Conservation (phyloP, 2,113 vertebrate species). For the Athene noctua region DNA sequence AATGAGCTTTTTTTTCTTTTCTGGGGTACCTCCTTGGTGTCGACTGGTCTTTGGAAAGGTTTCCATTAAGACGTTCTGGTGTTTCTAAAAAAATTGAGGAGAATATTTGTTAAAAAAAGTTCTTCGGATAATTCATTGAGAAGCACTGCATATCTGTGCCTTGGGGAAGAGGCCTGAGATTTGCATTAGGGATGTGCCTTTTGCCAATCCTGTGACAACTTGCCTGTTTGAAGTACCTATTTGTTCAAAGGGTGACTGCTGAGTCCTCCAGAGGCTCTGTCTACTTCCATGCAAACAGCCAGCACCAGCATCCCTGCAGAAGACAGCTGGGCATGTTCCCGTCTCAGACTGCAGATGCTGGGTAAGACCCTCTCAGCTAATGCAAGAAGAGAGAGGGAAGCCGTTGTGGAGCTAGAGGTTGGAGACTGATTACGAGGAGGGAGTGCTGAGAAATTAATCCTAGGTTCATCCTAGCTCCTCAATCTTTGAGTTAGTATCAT, state of each 20-base stretch:
- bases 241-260: background rate
- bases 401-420: background rate
- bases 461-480: background rate
- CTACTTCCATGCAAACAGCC: background rate
- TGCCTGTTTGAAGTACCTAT: background rate
- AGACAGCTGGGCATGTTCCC: background rate
- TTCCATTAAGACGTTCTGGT: background rate
- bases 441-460: background rate
- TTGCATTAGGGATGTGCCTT: background rate
- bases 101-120: background rate
- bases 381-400: background rate
- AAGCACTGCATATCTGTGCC: background rate
- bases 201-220: background rate
- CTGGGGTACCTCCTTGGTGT: background rate
- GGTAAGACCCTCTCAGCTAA: background rate
- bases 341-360: fast-evolving
- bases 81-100: background rate
- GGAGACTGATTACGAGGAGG: background rate
- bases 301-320: background rate
- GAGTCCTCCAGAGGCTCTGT: background rate
- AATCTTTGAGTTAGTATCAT: background rate
- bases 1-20: background rate
- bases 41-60: background rate
- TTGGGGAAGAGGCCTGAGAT: background rate
- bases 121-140: background rate